These are phyloP conservation scores for Mongoloraphidia duomilia DNA, from an alignment of 2,888 invertebrate genomes.

Conservation along the genomic window DNA sequence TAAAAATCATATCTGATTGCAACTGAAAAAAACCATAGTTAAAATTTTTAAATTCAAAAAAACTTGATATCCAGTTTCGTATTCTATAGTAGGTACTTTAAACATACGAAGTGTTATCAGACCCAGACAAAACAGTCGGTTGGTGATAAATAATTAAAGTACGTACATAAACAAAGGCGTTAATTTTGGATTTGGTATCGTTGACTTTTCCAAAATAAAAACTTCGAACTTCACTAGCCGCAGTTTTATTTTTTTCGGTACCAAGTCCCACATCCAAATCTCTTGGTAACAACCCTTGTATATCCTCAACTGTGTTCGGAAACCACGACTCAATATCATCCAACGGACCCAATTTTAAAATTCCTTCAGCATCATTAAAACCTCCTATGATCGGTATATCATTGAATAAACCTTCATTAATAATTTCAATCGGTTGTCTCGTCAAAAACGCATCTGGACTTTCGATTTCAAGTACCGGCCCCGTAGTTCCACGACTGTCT, in stretches of 20 bases:
- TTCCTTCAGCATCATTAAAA: neutral
- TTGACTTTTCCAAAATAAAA: slow-evolving; percentile 2
- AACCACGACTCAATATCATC: neutral
- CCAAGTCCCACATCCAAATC: neutral
- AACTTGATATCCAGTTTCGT: no score
- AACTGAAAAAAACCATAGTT: neutral
- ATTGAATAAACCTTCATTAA: neutral
- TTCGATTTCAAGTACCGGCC: neutral
- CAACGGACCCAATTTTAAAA: neutral
- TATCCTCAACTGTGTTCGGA: neutral
- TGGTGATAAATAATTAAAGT: no score
- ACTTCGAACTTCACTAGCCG: neutral
- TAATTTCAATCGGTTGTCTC: neutral
- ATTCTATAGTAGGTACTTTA: no score
- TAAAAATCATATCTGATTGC: neutral
- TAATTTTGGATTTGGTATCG: no score
- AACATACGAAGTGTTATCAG: no score
- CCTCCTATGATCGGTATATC: neutral
- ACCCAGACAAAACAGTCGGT: no score
- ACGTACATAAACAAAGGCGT: no score
- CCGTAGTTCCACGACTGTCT: neutral
- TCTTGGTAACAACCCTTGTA: neutral
- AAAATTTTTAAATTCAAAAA: no score
- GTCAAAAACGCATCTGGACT: neutral
- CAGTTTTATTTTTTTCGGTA: neutral